These are phyloP conservation scores for Galagoides demidoff DNA, from an alignment of 2,797 vertebrate genomes.

Conservation along the genomic window DNA sequence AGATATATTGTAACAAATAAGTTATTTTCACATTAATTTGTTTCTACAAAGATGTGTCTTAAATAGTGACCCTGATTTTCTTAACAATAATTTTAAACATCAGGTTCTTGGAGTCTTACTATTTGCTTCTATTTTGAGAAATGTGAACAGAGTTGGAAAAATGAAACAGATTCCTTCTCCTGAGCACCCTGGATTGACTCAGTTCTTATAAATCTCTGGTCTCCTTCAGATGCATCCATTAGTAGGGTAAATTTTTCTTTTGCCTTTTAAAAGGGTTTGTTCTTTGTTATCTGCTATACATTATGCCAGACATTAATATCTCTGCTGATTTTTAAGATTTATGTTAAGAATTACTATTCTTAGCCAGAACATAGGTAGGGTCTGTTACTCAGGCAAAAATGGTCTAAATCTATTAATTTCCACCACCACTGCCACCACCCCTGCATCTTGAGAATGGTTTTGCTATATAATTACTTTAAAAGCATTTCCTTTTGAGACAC, in stretches of 20 bases:
- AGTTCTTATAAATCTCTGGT: neutral
- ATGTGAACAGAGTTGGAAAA: neutral
- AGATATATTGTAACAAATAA: neutral
- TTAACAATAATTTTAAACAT: neutral
- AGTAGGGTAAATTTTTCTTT: neutral
- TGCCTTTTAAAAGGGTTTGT: neutral
- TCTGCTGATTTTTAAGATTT: conserved; percentile 32
- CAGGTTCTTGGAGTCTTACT: neutral
- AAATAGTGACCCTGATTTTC: neutral
- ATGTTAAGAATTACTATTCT: conserved; percentile 38
- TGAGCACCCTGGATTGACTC: neutral
- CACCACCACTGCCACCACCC: too few species aligned
- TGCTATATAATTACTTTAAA: neutral
- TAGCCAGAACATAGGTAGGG: neutral
- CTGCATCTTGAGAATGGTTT: neutral
- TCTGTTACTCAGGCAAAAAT: neutral
- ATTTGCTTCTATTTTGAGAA: conserved; percentile 28
- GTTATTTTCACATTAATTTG: neutral
- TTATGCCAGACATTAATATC: conserved; percentile 15
- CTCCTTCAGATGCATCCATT: neutral
- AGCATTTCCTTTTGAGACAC: conserved; percentile 25
- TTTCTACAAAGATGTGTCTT: neutral
- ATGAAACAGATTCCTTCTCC: neutral
- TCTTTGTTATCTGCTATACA: neutral
- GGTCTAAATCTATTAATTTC: neutral